phyloP scores from a whole-genome alignment of 1,140 invertebrate genomes.

The Solenopsis invicta region DNA sequence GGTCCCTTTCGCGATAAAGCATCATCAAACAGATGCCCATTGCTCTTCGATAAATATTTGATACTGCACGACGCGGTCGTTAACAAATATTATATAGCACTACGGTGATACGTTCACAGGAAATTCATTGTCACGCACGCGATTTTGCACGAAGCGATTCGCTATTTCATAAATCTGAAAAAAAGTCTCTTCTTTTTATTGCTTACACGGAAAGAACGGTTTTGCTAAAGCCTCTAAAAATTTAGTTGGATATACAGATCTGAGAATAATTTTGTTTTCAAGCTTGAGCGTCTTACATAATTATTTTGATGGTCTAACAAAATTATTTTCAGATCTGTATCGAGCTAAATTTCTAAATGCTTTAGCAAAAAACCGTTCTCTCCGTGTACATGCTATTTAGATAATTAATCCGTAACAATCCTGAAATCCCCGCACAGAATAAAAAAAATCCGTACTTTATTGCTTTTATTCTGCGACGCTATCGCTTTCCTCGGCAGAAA shows the following conservation, averaged over 20 bases:
- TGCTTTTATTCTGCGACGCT: background rate
- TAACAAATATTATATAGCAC: background rate
- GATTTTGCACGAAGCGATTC: background rate
- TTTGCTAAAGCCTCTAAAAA: too few species aligned
- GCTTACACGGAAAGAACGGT: background rate
- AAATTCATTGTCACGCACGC: background rate
- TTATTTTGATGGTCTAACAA: too few species aligned
- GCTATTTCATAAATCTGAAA: background rate
- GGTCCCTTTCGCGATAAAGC: constrained; percentile 26
- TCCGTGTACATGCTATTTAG: background rate
- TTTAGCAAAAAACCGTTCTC: too few species aligned
- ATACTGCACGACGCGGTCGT: background rate
- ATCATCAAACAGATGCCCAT: constrained; percentile 12
- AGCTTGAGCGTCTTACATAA: too few species aligned
- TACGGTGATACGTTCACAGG: background rate
- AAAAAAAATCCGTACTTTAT: background rate
- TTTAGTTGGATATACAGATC: too few species aligned
- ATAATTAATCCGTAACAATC: background rate
- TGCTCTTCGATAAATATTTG: constrained; percentile 25
- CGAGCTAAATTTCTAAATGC: too few species aligned
- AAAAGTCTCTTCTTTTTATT: too few species aligned
- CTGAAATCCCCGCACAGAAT: background rate
- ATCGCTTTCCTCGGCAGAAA: background rate
- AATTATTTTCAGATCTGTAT: too few species aligned
- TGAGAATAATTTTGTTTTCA: too few species aligned